phyloP scores from a whole-genome alignment of 1,140 invertebrate genomes.

The Pomacea maculata region DNA sequence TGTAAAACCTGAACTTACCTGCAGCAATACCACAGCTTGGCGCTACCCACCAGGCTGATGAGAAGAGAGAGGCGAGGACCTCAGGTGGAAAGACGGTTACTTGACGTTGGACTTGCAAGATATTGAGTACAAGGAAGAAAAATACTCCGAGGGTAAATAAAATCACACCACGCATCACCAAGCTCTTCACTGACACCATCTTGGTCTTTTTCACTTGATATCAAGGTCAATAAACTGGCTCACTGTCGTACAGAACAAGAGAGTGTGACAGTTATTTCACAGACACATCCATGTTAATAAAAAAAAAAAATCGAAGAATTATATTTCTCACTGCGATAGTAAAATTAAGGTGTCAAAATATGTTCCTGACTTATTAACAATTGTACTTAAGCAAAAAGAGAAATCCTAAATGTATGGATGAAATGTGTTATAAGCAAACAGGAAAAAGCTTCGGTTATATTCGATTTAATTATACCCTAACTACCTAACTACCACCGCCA shows the following conservation, averaged over 20 bases:
- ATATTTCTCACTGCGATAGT: too few relatives aligned
- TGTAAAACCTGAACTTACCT: slow-evolving; percentile 41
- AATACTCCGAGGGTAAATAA: slow-evolving; percentile 62
- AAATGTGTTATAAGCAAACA: too few relatives aligned
- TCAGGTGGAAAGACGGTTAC: slow-evolving; percentile 54
- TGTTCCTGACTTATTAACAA: too few relatives aligned
- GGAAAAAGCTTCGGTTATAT: too few relatives aligned
- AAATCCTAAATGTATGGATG: too few relatives aligned
- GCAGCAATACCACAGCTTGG: slow-evolving; percentile 62
- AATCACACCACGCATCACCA: slow-evolving; percentile 46
- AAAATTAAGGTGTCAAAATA: too few relatives aligned
- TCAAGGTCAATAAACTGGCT: background rate
- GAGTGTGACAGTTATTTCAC: too few relatives aligned
- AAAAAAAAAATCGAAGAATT: too few relatives aligned
- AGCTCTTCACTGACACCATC: slow-evolving; percentile 29
- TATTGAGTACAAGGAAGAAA: slow-evolving; percentile 63
- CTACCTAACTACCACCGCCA: too few relatives aligned
- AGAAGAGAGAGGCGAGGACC: slow-evolving; percentile 44
- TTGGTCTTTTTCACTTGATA: background rate
- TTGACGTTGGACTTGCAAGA: slow-evolving; percentile 59
- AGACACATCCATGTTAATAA: too few relatives aligned
- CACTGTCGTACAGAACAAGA: background rate
- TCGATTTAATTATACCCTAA: too few relatives aligned
- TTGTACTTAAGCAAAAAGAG: too few relatives aligned
- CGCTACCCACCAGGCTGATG: slow-evolving; percentile 65